Conservation (phyloP, 2,888 invertebrate genomes). For the Thalpophila matura region DNA sequence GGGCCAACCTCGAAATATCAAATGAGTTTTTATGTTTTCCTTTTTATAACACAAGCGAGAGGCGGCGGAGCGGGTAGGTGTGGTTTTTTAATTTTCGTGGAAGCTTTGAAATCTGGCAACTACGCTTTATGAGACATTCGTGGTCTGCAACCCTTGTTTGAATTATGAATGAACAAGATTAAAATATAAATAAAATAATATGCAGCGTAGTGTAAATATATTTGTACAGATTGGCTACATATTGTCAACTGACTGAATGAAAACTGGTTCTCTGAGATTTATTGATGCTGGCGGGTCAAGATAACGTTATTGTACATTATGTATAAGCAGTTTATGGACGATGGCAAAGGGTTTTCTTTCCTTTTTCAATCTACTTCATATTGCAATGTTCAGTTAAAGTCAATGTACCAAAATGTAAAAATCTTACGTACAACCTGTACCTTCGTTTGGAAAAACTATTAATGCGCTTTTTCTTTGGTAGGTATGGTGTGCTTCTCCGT, state of each 20-base stretch:
- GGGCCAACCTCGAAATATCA: too few relatives aligned
- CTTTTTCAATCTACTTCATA: too few relatives aligned
- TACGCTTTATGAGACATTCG: not conserved
- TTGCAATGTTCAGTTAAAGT: too few relatives aligned
- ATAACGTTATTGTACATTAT: not conserved
- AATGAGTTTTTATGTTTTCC: constrained; percentile 2
- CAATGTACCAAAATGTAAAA: too few relatives aligned
- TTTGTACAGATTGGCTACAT: too few relatives aligned
- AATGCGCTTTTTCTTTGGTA: too few relatives aligned
- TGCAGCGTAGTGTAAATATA: too few relatives aligned
- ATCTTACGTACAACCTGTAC: not conserved
- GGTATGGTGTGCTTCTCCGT: too few relatives aligned
- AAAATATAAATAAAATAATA: too few relatives aligned
- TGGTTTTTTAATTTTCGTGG: not conserved
- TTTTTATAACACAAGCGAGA: constrained; percentile 11
- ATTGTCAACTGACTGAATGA: not conserved
- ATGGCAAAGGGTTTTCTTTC: too few relatives aligned
- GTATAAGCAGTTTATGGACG: not conserved
- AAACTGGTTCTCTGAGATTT: not conserved
- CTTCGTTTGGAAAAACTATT: too few relatives aligned
- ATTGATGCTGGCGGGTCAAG: not conserved
- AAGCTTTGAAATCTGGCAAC: not conserved
- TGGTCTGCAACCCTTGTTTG: not conserved
- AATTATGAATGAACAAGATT: not conserved
- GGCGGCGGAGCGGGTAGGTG: not conserved